Conservation (phyloP, 2,113 vertebrate genomes). For the Origma solitaria region DNA sequence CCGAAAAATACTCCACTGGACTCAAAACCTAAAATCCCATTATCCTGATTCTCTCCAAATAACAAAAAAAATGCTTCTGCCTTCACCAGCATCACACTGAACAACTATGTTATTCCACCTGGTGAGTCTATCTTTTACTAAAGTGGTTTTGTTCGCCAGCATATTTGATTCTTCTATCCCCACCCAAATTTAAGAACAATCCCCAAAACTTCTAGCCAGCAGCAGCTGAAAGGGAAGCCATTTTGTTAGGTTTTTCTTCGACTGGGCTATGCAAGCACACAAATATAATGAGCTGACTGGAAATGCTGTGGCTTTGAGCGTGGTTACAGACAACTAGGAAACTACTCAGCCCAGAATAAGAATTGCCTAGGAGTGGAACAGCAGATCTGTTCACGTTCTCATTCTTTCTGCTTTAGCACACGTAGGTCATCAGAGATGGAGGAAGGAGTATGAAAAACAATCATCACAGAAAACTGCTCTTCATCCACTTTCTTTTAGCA, state of each 20-base stretch:
- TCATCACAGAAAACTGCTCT: not conserved
- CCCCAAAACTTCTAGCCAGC: not conserved
- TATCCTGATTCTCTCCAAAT: not conserved
- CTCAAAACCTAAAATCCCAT: not conserved
- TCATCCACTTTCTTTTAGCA: not conserved
- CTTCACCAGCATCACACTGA: not conserved
- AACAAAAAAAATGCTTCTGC: not conserved
- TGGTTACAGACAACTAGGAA: not conserved
- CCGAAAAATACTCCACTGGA: not conserved
- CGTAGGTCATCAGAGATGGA: not conserved
- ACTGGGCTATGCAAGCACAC: accelerated
- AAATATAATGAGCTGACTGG: not conserved
- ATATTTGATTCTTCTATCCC: not conserved
- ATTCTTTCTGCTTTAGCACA: not conserved
- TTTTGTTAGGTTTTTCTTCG: not conserved
- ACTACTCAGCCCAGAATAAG: not conserved
- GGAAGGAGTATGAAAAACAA: not conserved
- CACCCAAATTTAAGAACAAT: not conserved
- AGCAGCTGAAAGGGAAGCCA: not conserved
- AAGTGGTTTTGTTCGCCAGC: not conserved
- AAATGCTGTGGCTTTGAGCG: not conserved
- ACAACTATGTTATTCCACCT: not conserved
- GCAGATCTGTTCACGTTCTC: not conserved
- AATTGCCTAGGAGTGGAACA: accelerated
- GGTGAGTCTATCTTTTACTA: not conserved